These are phyloP conservation scores for Dryomyza anilis DNA, from an alignment of 2,888 invertebrate genomes.

Conservation along the genomic window DNA sequence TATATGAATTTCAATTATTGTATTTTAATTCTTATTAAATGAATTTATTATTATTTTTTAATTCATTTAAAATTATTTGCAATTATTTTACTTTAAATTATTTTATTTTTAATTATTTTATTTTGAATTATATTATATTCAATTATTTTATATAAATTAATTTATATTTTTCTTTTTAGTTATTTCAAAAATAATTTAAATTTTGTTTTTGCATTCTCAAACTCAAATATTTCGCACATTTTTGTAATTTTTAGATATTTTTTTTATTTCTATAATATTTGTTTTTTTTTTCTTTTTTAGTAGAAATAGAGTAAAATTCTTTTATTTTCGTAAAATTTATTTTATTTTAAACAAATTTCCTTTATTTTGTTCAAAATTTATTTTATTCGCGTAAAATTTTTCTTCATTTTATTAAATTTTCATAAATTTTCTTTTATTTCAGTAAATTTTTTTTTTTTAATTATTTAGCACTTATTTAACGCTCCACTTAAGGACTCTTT, in stretches of 20 bases:
- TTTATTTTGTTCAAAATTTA: not conserved
- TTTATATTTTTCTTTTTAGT: not conserved
- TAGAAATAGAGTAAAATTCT: too few species aligned
- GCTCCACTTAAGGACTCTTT: not conserved
- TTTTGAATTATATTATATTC: not conserved
- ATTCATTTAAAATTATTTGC: slow-evolving; percentile 8
- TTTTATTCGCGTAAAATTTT: not conserved
- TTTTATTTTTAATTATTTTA: not conserved
- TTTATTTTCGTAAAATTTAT: too few species aligned
- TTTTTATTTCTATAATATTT: not conserved
- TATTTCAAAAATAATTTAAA: not conserved
- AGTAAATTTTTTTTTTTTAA: not conserved
- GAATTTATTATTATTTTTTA: not conserved
- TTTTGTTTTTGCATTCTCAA: not conserved
- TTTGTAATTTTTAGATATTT: not conserved
- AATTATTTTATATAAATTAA: not conserved
- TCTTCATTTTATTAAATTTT: slow-evolving; percentile 3
- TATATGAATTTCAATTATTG: too few species aligned
- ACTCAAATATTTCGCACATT: not conserved
- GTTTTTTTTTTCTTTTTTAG: not conserved
- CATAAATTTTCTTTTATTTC: not conserved
- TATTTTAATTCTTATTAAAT: not conserved
- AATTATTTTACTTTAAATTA: not conserved
- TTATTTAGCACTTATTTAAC: not conserved
- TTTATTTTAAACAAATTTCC: not conserved